Base-by-base conservation (phyloP, 2,888 invertebrate species). In the Nephrotoma appendiculata region DNA sequence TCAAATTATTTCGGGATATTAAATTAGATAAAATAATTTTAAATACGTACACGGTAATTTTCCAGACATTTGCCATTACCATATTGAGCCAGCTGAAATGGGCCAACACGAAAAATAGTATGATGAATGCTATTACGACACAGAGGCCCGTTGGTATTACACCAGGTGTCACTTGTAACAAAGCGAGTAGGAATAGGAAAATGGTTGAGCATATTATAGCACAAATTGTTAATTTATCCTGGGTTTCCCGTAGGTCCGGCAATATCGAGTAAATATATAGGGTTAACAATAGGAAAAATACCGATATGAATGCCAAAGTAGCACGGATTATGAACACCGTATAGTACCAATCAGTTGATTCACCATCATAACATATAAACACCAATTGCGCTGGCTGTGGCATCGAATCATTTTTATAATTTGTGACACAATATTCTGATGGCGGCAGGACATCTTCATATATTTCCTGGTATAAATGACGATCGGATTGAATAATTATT, bases 11-110 rank as follows among this genome's bases (percentile, higher is more conserved):
- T 44, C 15, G 44, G 9, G 43, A 85, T 43, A 6, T 5, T 19
- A 7, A 9, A 7, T 41, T 45, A 86, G 31, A 31, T 44, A 44
- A 44, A 44, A 44, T 5, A 6, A 19, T 1, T 71, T 19, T 48
- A 41, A 86, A 86, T 89, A 93, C 95, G 94, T 92, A 95, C 95
- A 93, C 92, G 1, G 94, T 93, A 12, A 93, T 92, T 88, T 93
- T 93, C 92, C 94, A 95, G 86, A 95, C 93, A 89, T 95, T 95
- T 88, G 95, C 94, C 52, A 94, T 93, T 41, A 95, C 93, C 6
- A 95, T 92, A 89, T 95, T 95, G 91, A 95, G 91, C 95, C 95
- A 95, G 89, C 95, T 95, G 91, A 95, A 95, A n/a, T 94, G 93
- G 1, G 94, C 93, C 89, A 95, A 91, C 92, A 95, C 94, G 90